Evolutionary conservation across 2,888 invertebrate species (phyloP), one percentile per base, ranked within the genome.

Genomic region (Lepidocyrtoides sp.): DNA sequence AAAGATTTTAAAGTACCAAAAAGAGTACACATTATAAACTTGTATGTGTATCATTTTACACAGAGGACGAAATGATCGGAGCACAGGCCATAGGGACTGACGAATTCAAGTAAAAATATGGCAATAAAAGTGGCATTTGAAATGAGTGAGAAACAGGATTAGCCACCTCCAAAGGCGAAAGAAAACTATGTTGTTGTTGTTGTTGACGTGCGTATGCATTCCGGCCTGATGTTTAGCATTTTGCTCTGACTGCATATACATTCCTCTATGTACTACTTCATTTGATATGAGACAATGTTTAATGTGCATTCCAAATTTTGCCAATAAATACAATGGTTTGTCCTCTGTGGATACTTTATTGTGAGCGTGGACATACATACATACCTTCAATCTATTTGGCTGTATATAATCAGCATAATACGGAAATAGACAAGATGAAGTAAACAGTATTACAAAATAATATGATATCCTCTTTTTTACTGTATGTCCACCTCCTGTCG

Each of bases 101-200:
- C 77, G 29, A 79, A 51, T 48, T 69, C 81, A 32, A 86, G 77
- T 63, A 88, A 88, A 69, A 66, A 88, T 79, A 69, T 81, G 82
- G 72, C 66, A 89, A 89, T 89, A 89, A 89, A 89, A 89, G 81
- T 69, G 51, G 57, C 79, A 89, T 89, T 82, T 81, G 69, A 89
- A 89, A 89, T 89, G 82, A 82, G 44, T 72, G 48, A 82, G 82
- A 89, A 81, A 89, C 89, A 89, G 81, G 82, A 89, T 89, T 87
- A 87, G 87, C 87, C 87, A 87, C 79, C 63, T 87, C 51, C 79
- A 79, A 79, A 41, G 77, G 77, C 72, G 72, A n/a, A n/a, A n/a
- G n/a, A 57, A 54, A 57, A 77, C 81, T 20, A 17, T 85, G 57
- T 51, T 77, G 20, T 12, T 10, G 20, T 14, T 72, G 54, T 26